Conservation (phyloP, 2,797 vertebrate genomes). For the Acropternis orthonyx region DNA sequence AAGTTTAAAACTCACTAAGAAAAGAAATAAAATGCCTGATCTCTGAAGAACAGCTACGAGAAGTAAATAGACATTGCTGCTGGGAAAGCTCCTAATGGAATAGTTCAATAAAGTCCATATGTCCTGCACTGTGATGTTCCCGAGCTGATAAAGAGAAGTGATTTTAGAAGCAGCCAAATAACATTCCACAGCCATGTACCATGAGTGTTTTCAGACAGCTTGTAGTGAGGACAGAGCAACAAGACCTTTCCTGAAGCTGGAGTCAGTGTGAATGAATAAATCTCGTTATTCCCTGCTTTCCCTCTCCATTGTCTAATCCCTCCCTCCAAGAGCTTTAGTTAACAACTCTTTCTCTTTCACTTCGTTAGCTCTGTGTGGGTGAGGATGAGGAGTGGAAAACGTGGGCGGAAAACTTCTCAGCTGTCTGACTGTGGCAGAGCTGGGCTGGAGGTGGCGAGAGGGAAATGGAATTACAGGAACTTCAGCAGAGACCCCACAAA, state of each 20-base stretch:
- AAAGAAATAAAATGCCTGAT: constrained; percentile 13
- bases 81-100: constrained; percentile 11
- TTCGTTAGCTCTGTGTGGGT: constrained; percentile 26
- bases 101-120: not conserved
- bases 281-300: constrained; percentile 9
- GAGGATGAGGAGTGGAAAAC: constrained; percentile 20
- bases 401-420: constrained; percentile 51
- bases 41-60: not conserved
- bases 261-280: constrained; percentile 21
- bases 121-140: not conserved
- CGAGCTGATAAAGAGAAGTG: not conserved
- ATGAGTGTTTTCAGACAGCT: constrained; percentile 57
- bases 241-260: not conserved
- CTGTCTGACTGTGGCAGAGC: constrained; percentile 34
- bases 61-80: constrained; percentile 14
- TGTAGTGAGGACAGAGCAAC: constrained; percentile 12
- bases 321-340: not conserved
- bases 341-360: constrained; percentile 40
- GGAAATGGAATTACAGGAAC: not conserved
- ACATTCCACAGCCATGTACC: constrained; percentile 47
- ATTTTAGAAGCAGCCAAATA: constrained; percentile 42
- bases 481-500: not conserved
- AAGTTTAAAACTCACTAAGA: not conserved
- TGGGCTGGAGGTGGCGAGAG: not conserved
- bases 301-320: constrained; percentile 3